Evolutionary conservation across 2,888 invertebrate species (phyloP), one percentile per base, ranked within the genome.

Genomic region (Amiota mariae): DNA sequence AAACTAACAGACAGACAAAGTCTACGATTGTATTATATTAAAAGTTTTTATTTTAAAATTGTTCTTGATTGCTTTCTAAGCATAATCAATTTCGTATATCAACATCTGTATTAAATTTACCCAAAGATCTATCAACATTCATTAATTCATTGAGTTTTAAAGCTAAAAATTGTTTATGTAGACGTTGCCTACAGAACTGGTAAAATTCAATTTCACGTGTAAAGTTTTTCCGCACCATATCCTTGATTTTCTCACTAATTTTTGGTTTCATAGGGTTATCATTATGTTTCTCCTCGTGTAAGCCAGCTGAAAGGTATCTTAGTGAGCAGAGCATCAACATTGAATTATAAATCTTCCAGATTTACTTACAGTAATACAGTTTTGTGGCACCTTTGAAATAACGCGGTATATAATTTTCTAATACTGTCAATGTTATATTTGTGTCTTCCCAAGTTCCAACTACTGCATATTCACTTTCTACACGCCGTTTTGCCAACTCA

Each of bases 151-250:
- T 79, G 11, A 88, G 78, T 73, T 85, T 92, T 0, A 95, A 88
- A 0, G 96, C 96, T 71, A 94, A 90, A 75, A 95, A 92, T 82
- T 97, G 97, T 87, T 93, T 92, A 85, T 96, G 94, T 20, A 97
- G 91, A 80, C 96, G 92, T 87, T 97, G 96, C 79, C 93, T 93
- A 89, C 96, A 96, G 89, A 97, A 97, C 85, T 97, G 94, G 89
- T 97, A 97, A 89, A 97, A 96, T 85, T 97, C 97, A n/a, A 96
- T 95, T 91, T 97, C 97, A 48, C 94, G 92, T 0, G 96, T 96
- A 89, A 97, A 96, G 90, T 97, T 97, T 63, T 92, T 92, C 75
- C 96, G 92, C 12, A 97, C 95, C 75, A 96, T 93, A 57, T 96
- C 93, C 85, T 96, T 95, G 10, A 97, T 94, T 76, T 94, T 93